Percentiles rank a stretch among this genome's conserved stretches.
Evolutionary conservation across 2,113 vertebrate genomes (phyloP).

Genomic region (Rhegmatorhina hoffmannsi): DNA sequence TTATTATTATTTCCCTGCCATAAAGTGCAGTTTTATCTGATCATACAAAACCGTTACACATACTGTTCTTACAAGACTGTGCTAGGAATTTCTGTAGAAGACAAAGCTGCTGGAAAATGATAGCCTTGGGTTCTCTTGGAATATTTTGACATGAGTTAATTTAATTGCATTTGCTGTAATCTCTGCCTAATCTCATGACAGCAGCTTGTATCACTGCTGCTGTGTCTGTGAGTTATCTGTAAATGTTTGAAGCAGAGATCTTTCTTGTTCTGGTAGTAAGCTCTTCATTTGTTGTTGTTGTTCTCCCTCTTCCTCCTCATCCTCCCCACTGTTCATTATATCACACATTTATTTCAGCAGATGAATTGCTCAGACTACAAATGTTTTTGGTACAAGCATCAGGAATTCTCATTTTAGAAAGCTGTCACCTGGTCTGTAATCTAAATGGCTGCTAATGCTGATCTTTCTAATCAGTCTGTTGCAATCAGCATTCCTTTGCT

Average conservation of each 20-base stretch:
- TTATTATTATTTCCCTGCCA: not conserved
- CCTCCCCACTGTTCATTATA: not conserved
- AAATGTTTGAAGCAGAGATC: not conserved
- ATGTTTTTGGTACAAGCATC: not conserved
- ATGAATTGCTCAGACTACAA: not conserved
- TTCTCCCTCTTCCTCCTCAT: not conserved
- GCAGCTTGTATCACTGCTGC: not conserved
- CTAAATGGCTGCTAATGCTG: not conserved
- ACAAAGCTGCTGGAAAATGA: not conserved
- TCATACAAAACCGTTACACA: not conserved
- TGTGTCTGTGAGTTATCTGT: not conserved
- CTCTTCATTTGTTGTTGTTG: not conserved
- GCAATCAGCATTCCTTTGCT: not conserved
- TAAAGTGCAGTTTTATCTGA: not conserved
- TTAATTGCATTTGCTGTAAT: constrained; percentile 15
- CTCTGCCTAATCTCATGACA: not conserved
- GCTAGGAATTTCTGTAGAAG: not conserved
- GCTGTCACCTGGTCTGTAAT: not conserved
- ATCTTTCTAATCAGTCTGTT: not conserved
- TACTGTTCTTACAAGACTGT: not conserved
- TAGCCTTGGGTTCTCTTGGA: not conserved
- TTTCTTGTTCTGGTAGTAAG: constrained; percentile 5
- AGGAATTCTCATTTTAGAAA: not conserved
- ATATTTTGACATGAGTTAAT: constrained; percentile 6
- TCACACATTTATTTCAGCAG: not conserved